Base-by-base conservation (phyloP, 37 sponge, comb jelly and placozoan species). In the Ephydatia muelleri region DNA sequence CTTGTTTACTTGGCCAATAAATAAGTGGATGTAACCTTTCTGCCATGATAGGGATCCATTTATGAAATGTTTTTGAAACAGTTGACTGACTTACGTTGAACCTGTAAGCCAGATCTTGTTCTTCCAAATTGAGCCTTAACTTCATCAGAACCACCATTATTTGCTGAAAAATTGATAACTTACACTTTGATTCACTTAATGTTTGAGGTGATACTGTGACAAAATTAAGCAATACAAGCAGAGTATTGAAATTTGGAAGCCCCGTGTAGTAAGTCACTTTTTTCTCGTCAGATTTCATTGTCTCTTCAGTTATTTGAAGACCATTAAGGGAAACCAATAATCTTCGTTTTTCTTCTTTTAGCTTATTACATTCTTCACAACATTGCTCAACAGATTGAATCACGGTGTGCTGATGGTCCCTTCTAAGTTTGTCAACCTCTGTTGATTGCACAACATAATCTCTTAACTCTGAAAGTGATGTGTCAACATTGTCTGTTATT, bases 231-330 rank as follows among this genome's bases (percentile, higher is more conserved):
- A 84, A 8, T 33, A 67, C 84, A 65, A 65, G n/a, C 49, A 84
- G 38, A 57, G 36, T 37, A 5, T 31, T 67, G 49, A 75, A 84
- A 68, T 22, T 65, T 48, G 84, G 84, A 25, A 84, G 19, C 22
- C 84, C 84, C 19, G 84, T 84, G 49, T 64, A 84, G 49, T 70
- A 82, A n/a, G 71, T 82, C 29, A 82, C 83, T 40, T 57, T 82
- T 26, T 27, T 40, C 71, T 82, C 83, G 39, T 82, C 47, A 43
- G 47, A 43, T 43, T 43, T 43, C 47, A 43, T 43, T 43, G 47
- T 43, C 47, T 43, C 47, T 43, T 43, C 47, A 43, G 47, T 43
- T 43, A 43, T 43, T 43, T 43, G 47, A 43, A 43, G 47, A 43
- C 47, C 47, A 43, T 43, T 43, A 43, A 43, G 47, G 47, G 47